Evolutionary conservation across 35 echinoderm and acorn worm species (phyloP).

Genomic region (Heliocidaris erythrogramma): DNA sequence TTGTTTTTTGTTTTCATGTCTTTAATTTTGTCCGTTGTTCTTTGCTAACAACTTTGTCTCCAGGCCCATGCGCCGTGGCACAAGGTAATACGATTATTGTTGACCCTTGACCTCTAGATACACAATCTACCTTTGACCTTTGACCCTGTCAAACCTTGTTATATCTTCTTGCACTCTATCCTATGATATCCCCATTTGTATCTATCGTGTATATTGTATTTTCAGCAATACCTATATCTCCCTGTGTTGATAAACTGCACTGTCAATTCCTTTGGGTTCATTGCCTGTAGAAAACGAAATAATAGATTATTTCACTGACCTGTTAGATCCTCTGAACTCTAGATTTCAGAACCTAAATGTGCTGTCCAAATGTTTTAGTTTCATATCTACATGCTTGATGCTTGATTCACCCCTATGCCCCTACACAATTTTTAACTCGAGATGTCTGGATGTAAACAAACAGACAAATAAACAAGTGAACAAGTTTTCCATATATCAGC

Average conservation of each 20-base stretch:
- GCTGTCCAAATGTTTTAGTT: too few species aligned
- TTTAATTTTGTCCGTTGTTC: slow-evolving; percentile 34
- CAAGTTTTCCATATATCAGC: too few species aligned
- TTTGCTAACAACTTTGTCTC: slow-evolving; percentile 46
- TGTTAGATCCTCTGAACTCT: too few species aligned
- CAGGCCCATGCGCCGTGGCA: slow-evolving; percentile 49
- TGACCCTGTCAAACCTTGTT: slow-evolving; percentile 22
- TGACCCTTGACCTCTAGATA: slow-evolving; percentile 18
- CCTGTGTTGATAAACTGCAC: not conserved
- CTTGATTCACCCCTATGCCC: too few species aligned
- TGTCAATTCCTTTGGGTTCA: not conserved
- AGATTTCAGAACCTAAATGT: too few species aligned
- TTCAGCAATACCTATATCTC: not conserved
- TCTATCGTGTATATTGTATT: not conserved
- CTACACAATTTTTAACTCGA: too few species aligned
- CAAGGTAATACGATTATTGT: slow-evolving; percentile 42
- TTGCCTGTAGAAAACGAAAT: too few species aligned
- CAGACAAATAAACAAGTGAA: too few species aligned
- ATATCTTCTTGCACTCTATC: not conserved
- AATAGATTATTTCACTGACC: too few species aligned
- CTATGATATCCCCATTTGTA: not conserved
- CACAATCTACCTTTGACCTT: slow-evolving; percentile 3
- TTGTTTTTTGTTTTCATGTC: not conserved
- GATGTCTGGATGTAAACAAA: too few species aligned
- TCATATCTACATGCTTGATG: too few species aligned